Evolutionary conservation across 2,113 vertebrate species (phyloP), one percentile per base, ranked within the genome.

Genomic region (Anguilla rostrata): DNA sequence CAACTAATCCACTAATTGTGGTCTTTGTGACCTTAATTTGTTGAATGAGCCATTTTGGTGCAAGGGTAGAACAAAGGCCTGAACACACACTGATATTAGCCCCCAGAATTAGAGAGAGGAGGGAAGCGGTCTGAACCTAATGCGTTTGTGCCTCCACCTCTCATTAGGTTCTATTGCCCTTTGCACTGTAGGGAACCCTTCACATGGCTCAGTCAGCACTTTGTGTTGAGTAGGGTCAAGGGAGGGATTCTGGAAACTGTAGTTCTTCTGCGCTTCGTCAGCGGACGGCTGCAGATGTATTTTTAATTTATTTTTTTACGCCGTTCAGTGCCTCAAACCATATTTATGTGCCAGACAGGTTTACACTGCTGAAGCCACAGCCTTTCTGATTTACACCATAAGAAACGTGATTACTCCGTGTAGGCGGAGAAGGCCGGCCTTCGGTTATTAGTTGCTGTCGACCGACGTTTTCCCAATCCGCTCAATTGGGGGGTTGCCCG

Each of bases 311-410:
- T 66, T 66, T 26, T 1, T 26, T 29, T 34, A 29, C 29, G 18
- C 11, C 14, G 29, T 39, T 78, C 29, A 34, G 75, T 8, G 39
- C 29, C 26, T 29, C 29, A 34, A 3, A 16, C 26, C 26, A 78
- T 78, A 78, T 34, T 78, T 34, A 26, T 78, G 34, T 29, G 12
- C 29, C 2, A 1, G 49, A 12, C 49, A 53, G 49, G 49, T 53
- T 53, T 53, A 53, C 49, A 53, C 49, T 14, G 12, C 49, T 53
- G 49, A 26, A 88, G 88, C 92, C 91, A 91, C 91, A 88, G n/a
- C 92, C 90, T 91, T 88, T 87, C 82, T 84, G 80, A 89, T 93
- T 90, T 93, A 94, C 94, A 26, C 93, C 81, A 93, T 93, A 90
- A 90, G 93, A 86, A 91, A 94, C 84, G 75, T 86, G 93, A 95